phyloP scores from a whole-genome alignment of 2,888 invertebrate genomes.

The Tupiocoris notatus region DNA sequence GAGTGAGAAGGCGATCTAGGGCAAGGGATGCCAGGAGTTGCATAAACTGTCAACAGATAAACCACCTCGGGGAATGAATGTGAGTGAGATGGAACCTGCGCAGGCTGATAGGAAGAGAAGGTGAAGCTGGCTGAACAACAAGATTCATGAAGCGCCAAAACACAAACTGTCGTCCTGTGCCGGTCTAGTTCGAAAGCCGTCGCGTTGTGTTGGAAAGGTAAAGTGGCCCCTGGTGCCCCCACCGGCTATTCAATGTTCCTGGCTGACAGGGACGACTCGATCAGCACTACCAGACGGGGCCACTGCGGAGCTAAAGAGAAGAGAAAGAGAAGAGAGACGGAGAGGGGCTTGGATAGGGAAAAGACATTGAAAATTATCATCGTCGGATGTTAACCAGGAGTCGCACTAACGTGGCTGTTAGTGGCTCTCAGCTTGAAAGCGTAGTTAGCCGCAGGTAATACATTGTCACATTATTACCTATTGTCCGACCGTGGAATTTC shows the following conservation, averaged over 20 bases:
- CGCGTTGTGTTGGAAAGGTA: not conserved
- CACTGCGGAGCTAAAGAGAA: too few species aligned
- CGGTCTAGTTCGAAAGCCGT: too few species aligned
- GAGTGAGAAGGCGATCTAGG: not conserved
- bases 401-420: too few species aligned
- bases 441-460: too few species aligned
- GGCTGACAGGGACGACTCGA: not conserved
- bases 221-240: not conserved
- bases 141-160: not conserved
- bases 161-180: not conserved
- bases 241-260: not conserved
- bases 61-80: slow-evolving; percentile 7
- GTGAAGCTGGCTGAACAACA: not conserved
- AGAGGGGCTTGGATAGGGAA: too few species aligned
- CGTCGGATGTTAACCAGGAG: not conserved
- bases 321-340: too few species aligned
- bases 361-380: not conserved
- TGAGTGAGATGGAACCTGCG: too few species aligned
- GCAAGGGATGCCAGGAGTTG: not conserved
- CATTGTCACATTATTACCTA: too few species aligned
- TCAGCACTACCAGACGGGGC: not conserved
- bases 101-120: too few species aligned
- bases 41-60: slow-evolving; percentile 31
- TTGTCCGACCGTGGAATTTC: too few species aligned
- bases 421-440: too few species aligned